Evolutionary conservation across 2,888 invertebrate species (phyloP).

Genomic region (Agonopterix alstromeriana): DNA sequence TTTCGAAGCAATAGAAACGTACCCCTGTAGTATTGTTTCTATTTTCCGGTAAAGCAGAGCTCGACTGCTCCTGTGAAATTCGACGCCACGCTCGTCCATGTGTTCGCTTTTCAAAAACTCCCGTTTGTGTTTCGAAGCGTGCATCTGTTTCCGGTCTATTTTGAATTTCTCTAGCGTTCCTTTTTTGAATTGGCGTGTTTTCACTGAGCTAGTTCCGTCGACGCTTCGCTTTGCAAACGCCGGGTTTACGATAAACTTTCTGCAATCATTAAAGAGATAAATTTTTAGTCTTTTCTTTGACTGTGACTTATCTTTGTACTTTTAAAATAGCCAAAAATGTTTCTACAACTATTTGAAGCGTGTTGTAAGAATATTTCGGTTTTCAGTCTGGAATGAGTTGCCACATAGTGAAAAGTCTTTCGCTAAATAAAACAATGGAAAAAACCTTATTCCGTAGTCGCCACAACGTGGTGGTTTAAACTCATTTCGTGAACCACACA

Average conservation of each 20-base stretch:
- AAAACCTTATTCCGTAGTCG: too few relatives aligned
- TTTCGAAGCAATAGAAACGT: slow-evolving; percentile 30
- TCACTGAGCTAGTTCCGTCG: slow-evolving; percentile 17
- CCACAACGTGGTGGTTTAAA: too few relatives aligned
- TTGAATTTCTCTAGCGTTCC: slow-evolving; percentile 37
- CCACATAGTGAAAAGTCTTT: too few relatives aligned
- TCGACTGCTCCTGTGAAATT: slow-evolving; percentile 80
- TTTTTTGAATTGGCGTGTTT: slow-evolving; percentile 29
- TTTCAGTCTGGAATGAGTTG: too few relatives aligned
- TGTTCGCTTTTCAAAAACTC: slow-evolving; percentile 50
- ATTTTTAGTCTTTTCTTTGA: not conserved
- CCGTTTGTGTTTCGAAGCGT: slow-evolving; percentile 50
- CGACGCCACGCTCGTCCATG: slow-evolving; percentile 40
- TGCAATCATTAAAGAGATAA: slow-evolving; percentile 25
- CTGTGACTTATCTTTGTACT: not conserved
- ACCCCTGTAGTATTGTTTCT: slow-evolving; percentile 80
- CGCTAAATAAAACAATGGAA: too few relatives aligned
- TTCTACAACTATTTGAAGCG: too few relatives aligned
- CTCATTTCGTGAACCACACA: too few relatives aligned
- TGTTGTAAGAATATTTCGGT: too few relatives aligned
- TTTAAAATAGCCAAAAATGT: too few relatives aligned
- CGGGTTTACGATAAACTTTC: slow-evolving; percentile 65
- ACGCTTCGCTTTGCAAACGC: slow-evolving; percentile 70
- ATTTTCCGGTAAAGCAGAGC: slow-evolving; percentile 80
- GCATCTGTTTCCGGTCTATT: slow-evolving; percentile 66